Evolutionary conservation across 2,797 vertebrate species (phyloP).

Genomic region (Eupleurogrammus muticus): DNA sequence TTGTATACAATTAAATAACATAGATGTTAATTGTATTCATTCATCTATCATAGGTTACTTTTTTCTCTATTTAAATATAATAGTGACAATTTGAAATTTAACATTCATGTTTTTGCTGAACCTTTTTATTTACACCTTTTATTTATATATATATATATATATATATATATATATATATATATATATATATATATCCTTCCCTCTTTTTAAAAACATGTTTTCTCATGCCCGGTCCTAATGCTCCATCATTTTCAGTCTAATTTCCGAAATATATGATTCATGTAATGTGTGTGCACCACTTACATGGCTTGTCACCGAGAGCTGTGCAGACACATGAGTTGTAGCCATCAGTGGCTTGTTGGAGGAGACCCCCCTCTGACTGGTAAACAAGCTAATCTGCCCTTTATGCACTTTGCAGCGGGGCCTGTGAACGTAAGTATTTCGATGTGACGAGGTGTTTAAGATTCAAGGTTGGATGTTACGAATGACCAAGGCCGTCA

Average conservation of each 20-base stretch:
- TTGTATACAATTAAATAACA: background rate
- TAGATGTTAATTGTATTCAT: conserved; percentile 4
- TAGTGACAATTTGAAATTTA: background rate
- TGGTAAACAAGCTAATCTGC: conserved; percentile 79
- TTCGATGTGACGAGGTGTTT: conserved; percentile 75
- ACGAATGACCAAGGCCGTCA: conserved; percentile 27
- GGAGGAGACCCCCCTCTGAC: conserved; percentile 75
- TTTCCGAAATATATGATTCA: conserved; percentile 44
- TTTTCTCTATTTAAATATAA: background rate
- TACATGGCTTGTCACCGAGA: conserved; percentile 44
- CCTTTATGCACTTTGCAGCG: conserved; percentile 41
- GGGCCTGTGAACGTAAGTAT: conserved; percentile 54
- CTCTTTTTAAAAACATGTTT: too few species aligned
- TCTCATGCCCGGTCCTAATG: background rate
- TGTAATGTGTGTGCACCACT: conserved; percentile 22
- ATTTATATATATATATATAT: too few species aligned
- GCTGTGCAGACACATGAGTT: conserved; percentile 79
- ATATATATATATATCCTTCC: too few species aligned
- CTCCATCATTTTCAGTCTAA: conserved; percentile 16
- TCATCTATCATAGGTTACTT: background rate
- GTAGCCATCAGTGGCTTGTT: conserved; percentile 74
- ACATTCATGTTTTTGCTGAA: too few species aligned
- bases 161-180: too few species aligned
- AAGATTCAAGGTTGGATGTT: conserved; percentile 71
- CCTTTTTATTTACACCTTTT: too few species aligned